Percentiles rank a stretch among this genome's conserved stretches.
These are phyloP conservation scores for Micrasema minimum DNA, from an alignment of 1,140 invertebrate genomes.

Conservation along the genomic window DNA sequence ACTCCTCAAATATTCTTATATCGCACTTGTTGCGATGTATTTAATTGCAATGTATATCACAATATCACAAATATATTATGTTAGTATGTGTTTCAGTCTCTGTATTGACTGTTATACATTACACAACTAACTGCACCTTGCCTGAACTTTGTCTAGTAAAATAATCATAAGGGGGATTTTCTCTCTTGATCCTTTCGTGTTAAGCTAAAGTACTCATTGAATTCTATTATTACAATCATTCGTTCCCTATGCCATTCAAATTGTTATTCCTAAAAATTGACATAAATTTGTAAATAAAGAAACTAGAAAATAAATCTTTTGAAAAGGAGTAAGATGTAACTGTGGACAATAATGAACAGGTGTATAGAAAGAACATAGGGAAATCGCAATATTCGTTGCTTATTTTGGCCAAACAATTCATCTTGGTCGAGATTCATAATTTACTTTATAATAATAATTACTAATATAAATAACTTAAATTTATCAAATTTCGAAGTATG, in stretches of 20 bases:
- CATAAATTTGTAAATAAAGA: background rate
- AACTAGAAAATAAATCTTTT: no score
- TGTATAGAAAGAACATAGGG: constrained; percentile 54
- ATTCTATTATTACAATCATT: constrained; percentile 9
- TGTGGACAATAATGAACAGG: constrained; percentile 28
- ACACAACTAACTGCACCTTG: constrained; percentile 20
- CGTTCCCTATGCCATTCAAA: constrained; percentile 9
- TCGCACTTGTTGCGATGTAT: constrained; percentile 17
- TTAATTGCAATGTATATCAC: constrained; percentile 31
- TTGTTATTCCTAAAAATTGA: constrained; percentile 27
- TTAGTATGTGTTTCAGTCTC: constrained; percentile 32
- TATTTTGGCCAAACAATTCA: constrained; percentile 44
- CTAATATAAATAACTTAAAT: constrained; percentile 44
- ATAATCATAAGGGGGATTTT: no score
- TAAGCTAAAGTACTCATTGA: no score
- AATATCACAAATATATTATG: constrained; percentile 24
- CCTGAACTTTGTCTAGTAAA: background rate
- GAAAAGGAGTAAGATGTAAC: constrained; percentile 1
- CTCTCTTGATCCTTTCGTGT: no score
- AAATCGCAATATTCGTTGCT: constrained; percentile 52
- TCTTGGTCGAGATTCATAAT: constrained; percentile 44
- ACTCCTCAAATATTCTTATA: constrained; percentile 10
- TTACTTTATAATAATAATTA: constrained; percentile 44
- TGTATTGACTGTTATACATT: constrained; percentile 25
- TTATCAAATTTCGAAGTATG: constrained; percentile 51